Evolutionary conservation across 1,140 invertebrate genomes (phyloP).

Genomic region (Lepidotrigona ventralis): DNA sequence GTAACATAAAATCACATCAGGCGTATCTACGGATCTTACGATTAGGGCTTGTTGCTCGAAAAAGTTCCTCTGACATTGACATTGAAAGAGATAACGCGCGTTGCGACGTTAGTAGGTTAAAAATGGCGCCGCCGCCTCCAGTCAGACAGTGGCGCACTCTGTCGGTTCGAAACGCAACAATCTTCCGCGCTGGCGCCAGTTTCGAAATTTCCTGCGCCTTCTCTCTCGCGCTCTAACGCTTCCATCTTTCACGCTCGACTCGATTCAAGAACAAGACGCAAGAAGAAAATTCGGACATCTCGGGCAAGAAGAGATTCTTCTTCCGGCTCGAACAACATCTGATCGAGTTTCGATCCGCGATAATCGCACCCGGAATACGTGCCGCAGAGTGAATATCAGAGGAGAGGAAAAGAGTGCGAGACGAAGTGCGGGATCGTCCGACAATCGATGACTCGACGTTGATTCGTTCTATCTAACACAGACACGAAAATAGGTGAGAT

Average conservation of each 20-base stretch:
- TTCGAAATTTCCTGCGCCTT: background rate
- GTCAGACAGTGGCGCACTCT: constrained; percentile 19
- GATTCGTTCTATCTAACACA: constrained; percentile 61
- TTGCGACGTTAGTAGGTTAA: background rate
- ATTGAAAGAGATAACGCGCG: background rate
- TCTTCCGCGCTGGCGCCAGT: constrained; percentile 19
- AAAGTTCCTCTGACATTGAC: constrained; percentile 27
- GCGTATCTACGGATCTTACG: constrained; percentile 21
- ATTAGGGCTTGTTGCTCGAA: constrained; percentile 19
- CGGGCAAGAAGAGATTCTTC: too few relatives aligned
- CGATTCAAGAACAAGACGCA: background rate
- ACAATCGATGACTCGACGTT: constrained; percentile 25
- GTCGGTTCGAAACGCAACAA: background rate
- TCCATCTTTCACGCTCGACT: background rate
- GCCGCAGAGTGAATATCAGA: constrained; percentile 50
- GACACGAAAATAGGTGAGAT: constrained; percentile 59
- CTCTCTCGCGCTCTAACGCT: background rate
- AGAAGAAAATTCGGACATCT: background rate
- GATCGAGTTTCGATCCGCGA: background rate
- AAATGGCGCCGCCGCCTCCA: background rate
- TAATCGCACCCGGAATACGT: background rate
- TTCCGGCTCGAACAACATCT: background rate
- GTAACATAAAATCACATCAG: constrained; percentile 39
- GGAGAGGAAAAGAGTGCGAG: constrained; percentile 22
- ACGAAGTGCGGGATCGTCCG: constrained; percentile 10